Conservation (phyloP, 2,113 vertebrate genomes). For the Ameiurus melas region DNA sequence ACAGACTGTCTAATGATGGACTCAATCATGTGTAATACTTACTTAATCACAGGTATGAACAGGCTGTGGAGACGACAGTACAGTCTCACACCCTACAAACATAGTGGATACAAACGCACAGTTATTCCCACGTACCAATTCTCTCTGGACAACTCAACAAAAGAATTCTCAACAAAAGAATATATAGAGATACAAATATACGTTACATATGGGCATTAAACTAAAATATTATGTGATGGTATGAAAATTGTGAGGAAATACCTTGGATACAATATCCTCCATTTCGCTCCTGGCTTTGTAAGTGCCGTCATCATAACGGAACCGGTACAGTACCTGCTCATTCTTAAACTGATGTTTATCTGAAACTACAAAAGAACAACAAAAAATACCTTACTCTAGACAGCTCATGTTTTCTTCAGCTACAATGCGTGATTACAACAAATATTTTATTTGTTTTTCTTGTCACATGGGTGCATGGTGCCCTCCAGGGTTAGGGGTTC, state of each 20-base stretch:
- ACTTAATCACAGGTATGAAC: slow-evolving; percentile 92
- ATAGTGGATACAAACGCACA: slow-evolving; percentile 45
- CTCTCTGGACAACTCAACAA: background rate
- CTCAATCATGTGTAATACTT: slow-evolving; percentile 68
- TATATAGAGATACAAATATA: background rate
- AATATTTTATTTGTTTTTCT: background rate
- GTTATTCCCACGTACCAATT: background rate
- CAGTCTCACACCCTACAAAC: slow-evolving; percentile 87
- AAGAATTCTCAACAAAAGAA: too few relatives aligned
- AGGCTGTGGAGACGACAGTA: slow-evolving; percentile 97
- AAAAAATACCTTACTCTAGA: background rate
- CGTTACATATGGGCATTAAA: background rate
- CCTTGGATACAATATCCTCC: slow-evolving; percentile 98
- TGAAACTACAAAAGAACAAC: slow-evolving; percentile 78
- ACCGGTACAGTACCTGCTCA: slow-evolving; percentile 95
- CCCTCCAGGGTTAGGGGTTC: too few relatives aligned
- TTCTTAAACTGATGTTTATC: slow-evolving; percentile 99
- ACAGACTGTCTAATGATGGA: slow-evolving; percentile 5
- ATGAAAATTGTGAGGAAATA: slow-evolving; percentile 49
- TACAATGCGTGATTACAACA: background rate
- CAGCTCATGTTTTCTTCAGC: background rate
- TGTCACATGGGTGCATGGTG: too few relatives aligned
- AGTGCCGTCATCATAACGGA: slow-evolving; percentile 96
- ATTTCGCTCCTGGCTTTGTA: slow-evolving; percentile 97
- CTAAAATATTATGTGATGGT: background rate